Evolutionary conservation across 2,797 vertebrate genomes (phyloP), one percentile per base, ranked within the genome.

Genomic region (Myotis vivesi): DNA sequence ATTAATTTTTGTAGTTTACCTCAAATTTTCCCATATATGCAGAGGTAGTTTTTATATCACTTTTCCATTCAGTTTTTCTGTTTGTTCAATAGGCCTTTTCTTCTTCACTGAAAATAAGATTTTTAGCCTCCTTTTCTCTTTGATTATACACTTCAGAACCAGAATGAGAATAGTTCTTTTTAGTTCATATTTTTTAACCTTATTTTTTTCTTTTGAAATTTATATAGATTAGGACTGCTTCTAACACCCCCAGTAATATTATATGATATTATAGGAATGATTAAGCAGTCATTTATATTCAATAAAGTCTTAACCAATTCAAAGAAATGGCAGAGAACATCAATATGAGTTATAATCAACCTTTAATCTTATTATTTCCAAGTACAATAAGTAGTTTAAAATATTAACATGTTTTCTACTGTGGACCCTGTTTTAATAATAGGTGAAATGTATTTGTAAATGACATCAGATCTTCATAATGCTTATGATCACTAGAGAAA

Each of bases 121-220:
- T 91, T 95, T 92, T 44, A 73, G 5, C 59, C 8, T 87, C 46
- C 28, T 86, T 81, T 97, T 57, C 30, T 76, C 38, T 55, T 55
- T 73, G 51, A 66, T 89, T 79, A 57, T 81, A 86, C 69, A 20
- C 53, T 85, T 96, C 38, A 71, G 51, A 96, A 46, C 53, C 85
- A 68, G 30, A 51, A 87, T 76, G 38, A 92, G 8, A 71, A 11
- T 57, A 55, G 11, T 76, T 90, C 55, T 93, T 77, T 82, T 25
- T 89, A 51, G n/a, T 87, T 95, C 28, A 36, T 68, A 66, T 81
- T 92, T 91, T 91, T 92, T 30, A 96, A 81, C 66, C 41, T 92
- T 69, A 30, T 30, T 69, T 81, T 64, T 92, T 94, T 51, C 66
- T 80, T 90, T 69, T 80, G 66, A 86, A 93, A 64, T 38, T 81